A percentile compares a stretch with the other conserved stretches of the same genome.
These are phyloP conservation scores for Pedionomus torquatus DNA, from an alignment of 2,113 vertebrate genomes.

Conservation along the genomic window DNA sequence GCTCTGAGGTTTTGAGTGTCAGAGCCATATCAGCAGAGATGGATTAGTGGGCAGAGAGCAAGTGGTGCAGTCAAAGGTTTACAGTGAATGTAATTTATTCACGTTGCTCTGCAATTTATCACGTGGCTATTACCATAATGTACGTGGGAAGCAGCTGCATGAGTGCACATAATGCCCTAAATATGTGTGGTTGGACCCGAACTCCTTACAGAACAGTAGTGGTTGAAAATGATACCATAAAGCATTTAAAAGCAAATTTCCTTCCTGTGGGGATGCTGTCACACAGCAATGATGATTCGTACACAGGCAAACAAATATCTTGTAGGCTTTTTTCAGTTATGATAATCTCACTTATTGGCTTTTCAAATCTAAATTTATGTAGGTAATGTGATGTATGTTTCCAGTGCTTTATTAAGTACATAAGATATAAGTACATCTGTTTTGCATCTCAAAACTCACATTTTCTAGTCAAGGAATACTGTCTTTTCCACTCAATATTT, in stretches of 20 bases:
- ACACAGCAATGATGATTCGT: background rate
- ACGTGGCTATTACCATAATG: slow-evolving; percentile 35
- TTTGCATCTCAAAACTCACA: background rate
- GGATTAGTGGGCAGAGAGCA: slow-evolving; percentile 47
- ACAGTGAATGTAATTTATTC: slow-evolving; percentile 53
- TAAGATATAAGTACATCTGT: background rate
- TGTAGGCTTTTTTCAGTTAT: background rate
- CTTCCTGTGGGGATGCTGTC: slow-evolving; percentile 17
- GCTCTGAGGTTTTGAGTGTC: background rate
- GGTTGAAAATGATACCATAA: background rate
- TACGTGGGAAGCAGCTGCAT: slow-evolving; percentile 11
- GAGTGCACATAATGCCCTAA: slow-evolving; percentile 6
- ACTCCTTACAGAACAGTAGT: background rate
- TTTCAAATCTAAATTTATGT: background rate
- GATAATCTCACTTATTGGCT: background rate
- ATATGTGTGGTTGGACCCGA: slow-evolving; percentile 29
- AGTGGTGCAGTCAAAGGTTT: slow-evolving; percentile 44
- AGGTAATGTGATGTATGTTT: background rate
- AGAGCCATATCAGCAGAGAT: slow-evolving; percentile 13
- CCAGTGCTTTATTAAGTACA: background rate
- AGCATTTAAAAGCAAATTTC: slow-evolving; percentile 34
- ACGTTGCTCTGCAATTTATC: background rate
- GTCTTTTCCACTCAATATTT: background rate
- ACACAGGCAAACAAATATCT: background rate
- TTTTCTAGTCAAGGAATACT: background rate